These are phyloP conservation scores for Mellilla xanthometata DNA, from an alignment of 2,888 invertebrate species.

Conservation along the genomic window DNA sequence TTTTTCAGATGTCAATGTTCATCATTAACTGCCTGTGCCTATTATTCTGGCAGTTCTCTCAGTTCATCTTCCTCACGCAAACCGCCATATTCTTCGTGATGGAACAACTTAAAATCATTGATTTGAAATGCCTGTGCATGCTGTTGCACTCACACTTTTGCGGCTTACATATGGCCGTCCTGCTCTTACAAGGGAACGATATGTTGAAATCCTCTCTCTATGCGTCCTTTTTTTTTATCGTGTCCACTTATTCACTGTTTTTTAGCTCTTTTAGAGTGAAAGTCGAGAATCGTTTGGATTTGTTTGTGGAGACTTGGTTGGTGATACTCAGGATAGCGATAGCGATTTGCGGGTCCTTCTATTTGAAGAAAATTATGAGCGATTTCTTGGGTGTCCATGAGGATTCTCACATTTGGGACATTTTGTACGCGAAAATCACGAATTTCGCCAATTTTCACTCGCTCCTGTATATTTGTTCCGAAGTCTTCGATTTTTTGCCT, in stretches of 20 bases:
- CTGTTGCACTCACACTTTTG: conserved; percentile 70
- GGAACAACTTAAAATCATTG: conserved; percentile 83
- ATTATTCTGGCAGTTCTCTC: conserved; percentile 91
- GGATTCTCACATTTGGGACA: conserved; percentile 87
- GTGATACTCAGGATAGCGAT: conserved; percentile 49
- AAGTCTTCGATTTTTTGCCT: conserved; percentile 89
- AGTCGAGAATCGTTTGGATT: conserved; percentile 50
- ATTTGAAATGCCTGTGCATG: conserved; percentile 58
- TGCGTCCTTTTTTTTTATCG: conserved; percentile 65
- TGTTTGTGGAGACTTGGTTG: conserved; percentile 54
- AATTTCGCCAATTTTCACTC: conserved; percentile 88
- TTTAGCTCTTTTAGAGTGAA: conserved; percentile 60
- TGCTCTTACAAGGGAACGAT: conserved; percentile 69
- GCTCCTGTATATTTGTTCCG: conserved; percentile 89
- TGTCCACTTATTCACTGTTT: conserved; percentile 58
- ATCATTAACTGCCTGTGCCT: conserved; percentile 72
- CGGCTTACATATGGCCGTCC: conserved; percentile 62
- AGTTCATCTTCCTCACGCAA: conserved; percentile 91
- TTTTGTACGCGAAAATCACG: conserved; percentile 87
- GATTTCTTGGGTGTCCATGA: conserved; percentile 64
- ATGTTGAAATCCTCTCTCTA: conserved; percentile 77
- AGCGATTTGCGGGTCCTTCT: conserved; percentile 47
- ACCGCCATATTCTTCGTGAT: conserved; percentile 87
- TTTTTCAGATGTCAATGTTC: conserved; percentile 64
- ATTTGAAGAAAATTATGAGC: conserved; percentile 65